These are phyloP conservation scores for Diuraphis noxia DNA, from an alignment of 1,140 invertebrate genomes.

Conservation along the genomic window DNA sequence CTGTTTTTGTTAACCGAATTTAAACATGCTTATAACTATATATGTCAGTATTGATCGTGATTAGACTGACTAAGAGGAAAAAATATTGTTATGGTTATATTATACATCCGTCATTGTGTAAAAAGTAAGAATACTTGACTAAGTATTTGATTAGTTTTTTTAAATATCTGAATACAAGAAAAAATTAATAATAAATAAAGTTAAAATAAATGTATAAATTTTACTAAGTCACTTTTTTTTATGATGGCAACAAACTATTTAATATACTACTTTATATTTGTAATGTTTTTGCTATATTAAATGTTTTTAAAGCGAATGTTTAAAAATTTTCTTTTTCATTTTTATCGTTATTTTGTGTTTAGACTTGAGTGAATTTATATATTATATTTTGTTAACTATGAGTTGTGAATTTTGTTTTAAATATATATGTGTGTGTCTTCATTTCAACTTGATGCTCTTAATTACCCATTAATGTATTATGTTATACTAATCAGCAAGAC, in stretches of 20 bases:
- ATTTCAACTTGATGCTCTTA: background rate
- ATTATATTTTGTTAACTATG: background rate
- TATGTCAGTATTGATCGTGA: background rate
- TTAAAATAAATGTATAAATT: background rate
- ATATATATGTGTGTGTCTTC: background rate
- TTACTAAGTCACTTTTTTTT: background rate
- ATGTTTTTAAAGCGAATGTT: background rate
- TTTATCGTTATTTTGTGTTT: background rate
- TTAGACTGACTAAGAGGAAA: background rate
- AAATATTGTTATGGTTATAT: background rate
- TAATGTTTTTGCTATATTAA: background rate
- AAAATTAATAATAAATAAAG: background rate
- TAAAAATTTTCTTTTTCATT: background rate
- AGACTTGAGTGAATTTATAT: background rate
- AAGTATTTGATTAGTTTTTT: background rate
- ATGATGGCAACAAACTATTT: background rate
- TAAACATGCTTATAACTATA: background rate
- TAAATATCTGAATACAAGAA: background rate
- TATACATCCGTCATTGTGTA: background rate
- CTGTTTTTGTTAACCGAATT: background rate
- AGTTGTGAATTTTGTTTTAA: background rate
- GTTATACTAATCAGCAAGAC: too few species aligned
- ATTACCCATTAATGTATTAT: background rate
- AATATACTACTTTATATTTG: background rate
- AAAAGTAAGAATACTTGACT: background rate